Evolutionary conservation across 2,113 vertebrate genomes (phyloP).

Genomic region (Oxyruncus cristatus): DNA sequence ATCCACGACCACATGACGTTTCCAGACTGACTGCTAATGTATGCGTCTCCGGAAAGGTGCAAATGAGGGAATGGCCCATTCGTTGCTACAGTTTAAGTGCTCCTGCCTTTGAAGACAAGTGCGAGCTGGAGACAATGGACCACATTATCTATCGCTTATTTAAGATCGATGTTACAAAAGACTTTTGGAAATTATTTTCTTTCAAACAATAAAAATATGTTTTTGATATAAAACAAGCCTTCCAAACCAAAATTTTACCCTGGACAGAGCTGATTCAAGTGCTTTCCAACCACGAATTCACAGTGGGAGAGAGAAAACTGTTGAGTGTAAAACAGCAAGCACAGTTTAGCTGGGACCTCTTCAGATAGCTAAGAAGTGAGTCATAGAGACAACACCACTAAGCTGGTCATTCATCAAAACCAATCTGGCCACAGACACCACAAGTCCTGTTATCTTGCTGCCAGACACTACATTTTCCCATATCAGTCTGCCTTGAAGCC

Average conservation of each 20-base stretch:
- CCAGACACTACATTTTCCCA: constrained; percentile 64
- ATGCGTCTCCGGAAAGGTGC: constrained; percentile 2
- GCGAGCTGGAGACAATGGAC: neutral
- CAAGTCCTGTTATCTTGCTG: constrained; percentile 48
- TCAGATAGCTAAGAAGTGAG: constrained; percentile 53
- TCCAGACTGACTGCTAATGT: neutral
- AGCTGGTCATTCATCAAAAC: constrained; percentile 70
- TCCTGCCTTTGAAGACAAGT: neutral
- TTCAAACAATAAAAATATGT: neutral
- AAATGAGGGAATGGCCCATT: neutral
- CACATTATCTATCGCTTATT: neutral
- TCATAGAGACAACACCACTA: constrained; percentile 52
- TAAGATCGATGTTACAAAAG: neutral
- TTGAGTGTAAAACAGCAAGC: neutral
- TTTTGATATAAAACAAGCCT: neutral
- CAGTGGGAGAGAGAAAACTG: constrained; percentile 8
- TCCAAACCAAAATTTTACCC: neutral
- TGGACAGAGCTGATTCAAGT: constrained; percentile 1
- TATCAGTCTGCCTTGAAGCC: constrained; percentile 49
- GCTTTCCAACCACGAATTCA: neutral
- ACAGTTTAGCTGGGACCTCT: neutral
- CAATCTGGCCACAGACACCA: constrained; percentile 49
- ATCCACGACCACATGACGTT: neutral
- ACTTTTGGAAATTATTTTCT: neutral
- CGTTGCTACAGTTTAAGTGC: neutral